Evolutionary conservation across 2,113 vertebrate species (phyloP), one percentile per base, ranked within the genome.

Genomic region (Monopterus albus): DNA sequence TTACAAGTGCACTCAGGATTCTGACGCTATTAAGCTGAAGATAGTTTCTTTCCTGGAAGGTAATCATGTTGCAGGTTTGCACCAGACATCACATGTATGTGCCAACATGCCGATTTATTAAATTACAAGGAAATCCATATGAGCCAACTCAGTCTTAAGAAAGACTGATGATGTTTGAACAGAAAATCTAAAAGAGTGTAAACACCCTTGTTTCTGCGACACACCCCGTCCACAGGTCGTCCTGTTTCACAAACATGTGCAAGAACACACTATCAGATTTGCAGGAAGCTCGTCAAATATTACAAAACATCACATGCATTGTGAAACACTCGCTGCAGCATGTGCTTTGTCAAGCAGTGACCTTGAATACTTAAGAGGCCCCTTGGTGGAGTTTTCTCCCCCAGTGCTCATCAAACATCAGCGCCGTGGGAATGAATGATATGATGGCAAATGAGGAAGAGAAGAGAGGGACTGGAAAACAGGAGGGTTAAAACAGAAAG

Each of bases 291-390:
- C 71, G 79, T 85, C 78, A 79, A 66, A 90, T 85, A 85, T 85
- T 85, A 83, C 86, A 80, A 90, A 87, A 90, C 83, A 86, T 83
- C 75, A 60, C 81, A 79, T 78, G 73, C 40, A 78, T 88, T 83
- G 77, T 78, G 69, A 86, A 87, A 82, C 84, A 70, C 59, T 59
- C 47, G 45, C 76, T 39, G 62, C 50, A 10, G 78, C 50, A 1
- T 68, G 17, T 36, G 35, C 59, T 87, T 80, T 83, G 81, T 87
- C 68, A 63, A 61, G 72, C 35, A n/a, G 67, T 87, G 86, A 87
- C 81, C 81, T 88, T 90, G 88, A 84, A 87, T 90, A 35, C 36
- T 86, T 79, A 75, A 82, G 79, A 82, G 78, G 73, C 82, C 84
- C 76, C 80, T 46, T 1, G 59, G 66, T 63, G 72, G 42, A 75